Conservation (phyloP, 2,888 invertebrate species). For the Microdon myrmicae region DNA sequence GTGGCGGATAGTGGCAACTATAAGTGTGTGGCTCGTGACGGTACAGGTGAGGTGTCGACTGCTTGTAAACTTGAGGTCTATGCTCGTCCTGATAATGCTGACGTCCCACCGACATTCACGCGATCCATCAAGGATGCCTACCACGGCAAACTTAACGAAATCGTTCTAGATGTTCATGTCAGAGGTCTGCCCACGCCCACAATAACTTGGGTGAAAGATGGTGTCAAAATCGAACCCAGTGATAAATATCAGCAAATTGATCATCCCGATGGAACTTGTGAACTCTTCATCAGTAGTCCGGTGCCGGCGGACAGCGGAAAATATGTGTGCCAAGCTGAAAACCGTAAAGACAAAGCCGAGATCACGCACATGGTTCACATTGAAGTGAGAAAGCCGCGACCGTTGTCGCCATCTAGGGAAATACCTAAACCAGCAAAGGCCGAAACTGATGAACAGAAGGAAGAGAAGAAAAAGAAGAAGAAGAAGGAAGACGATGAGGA, state of each 20-base stretch:
- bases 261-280: conserved; percentile 79
- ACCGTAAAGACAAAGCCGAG: conserved; percentile 78
- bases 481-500: conserved; percentile 59
- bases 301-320: conserved; percentile 71
- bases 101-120: conserved; percentile 80
- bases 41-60: conserved; percentile 76
- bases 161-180: conserved; percentile 83
- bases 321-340: conserved; percentile 73
- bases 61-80: conserved; percentile 70
- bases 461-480: conserved; percentile 58
- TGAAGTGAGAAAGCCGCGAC: conserved; percentile 68
- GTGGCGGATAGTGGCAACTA: conserved; percentile 81
- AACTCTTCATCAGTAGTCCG: conserved; percentile 75
- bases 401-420: conserved; percentile 59
- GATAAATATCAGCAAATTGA: conserved; percentile 76
- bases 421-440: conserved; percentile 58
- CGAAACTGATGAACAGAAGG: conserved; percentile 41
- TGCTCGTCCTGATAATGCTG: conserved; percentile 63
- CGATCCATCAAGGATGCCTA: conserved; percentile 76
- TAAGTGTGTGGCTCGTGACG: conserved; percentile 80
- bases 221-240: conserved; percentile 70
- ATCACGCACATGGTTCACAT: conserved; percentile 78
- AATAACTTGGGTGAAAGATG: conserved; percentile 82
- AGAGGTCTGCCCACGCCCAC: conserved; percentile 78
- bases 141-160: conserved; percentile 72